Evolutionary conservation across 2,797 vertebrate species (phyloP).

Genomic region (Gymnothorax javanicus): DNA sequence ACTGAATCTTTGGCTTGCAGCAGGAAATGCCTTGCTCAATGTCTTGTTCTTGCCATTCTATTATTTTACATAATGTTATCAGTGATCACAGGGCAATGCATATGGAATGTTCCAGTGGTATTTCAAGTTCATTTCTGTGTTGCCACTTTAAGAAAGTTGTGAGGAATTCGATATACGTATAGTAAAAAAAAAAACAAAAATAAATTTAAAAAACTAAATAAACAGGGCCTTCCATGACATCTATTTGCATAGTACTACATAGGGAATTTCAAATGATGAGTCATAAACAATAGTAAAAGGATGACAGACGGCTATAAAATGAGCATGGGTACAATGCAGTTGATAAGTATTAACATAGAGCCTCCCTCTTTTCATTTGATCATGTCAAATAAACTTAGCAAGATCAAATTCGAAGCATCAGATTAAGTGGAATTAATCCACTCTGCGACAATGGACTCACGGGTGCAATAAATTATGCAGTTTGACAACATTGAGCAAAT

Average conservation of each 20-base stretch:
- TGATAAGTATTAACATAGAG: constrained; percentile 29
- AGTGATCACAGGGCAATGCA: neutral
- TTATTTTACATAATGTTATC: too few relatives aligned
- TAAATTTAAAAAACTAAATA: too few relatives aligned
- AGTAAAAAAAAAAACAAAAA: too few relatives aligned
- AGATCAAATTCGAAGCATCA: constrained; percentile 39
- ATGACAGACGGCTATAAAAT: neutral
- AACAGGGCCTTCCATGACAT: neutral
- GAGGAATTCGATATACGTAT: neutral
- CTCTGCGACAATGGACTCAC: constrained; percentile 31
- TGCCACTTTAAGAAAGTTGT: neutral
- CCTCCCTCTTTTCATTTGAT: constrained; percentile 14
- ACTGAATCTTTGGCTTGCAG: too few relatives aligned
- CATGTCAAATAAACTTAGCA: constrained; percentile 30
- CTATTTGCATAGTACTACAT: neutral
- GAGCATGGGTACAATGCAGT: neutral
- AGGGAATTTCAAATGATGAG: neutral
- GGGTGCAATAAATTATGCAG: constrained; percentile 38
- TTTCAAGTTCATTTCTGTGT: neutral
- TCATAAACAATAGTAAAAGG: neutral
- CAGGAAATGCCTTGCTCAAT: too few relatives aligned
- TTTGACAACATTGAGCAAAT: constrained; percentile 33
- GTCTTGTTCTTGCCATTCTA: too few relatives aligned
- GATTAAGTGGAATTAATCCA: constrained; percentile 43
- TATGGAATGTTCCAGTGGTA: neutral